Evolutionary conservation across 2,113 vertebrate genomes (phyloP).

Genomic region (Terrapene triunguis): DNA sequence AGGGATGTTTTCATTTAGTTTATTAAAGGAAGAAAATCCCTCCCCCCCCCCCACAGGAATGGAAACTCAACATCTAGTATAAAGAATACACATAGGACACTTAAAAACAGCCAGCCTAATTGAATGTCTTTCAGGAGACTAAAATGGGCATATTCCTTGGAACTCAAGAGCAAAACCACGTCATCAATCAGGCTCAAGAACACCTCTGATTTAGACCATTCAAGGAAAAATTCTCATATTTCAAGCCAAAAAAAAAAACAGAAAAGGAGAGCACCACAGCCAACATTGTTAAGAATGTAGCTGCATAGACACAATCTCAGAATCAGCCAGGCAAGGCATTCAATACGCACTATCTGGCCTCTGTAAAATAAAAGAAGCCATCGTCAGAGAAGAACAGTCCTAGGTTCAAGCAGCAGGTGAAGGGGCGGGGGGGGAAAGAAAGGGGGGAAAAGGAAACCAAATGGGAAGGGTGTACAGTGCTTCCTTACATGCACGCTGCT

Average conservation of each 20-base stretch:
- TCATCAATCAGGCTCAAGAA: slow-evolving; percentile 61
- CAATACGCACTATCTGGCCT: background rate
- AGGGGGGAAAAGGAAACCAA: background rate
- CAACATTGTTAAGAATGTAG: background rate
- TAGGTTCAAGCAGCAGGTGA: background rate
- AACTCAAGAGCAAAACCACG: slow-evolving; percentile 29
- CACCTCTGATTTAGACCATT: background rate
- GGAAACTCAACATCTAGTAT: background rate
- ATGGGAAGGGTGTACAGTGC: fast-evolving
- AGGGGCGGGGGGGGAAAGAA: no score
- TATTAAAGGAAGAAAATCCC: background rate
- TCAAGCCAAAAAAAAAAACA: background rate
- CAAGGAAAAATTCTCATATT: background rate
- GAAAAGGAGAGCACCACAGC: background rate
- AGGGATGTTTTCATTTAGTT: slow-evolving; percentile 70
- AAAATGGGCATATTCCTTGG: slow-evolving; percentile 40
- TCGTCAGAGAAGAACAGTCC: background rate
- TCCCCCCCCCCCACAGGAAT: background rate
- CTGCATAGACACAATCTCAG: background rate
- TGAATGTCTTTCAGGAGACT: slow-evolving; percentile 24
- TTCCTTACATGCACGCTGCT: background rate
- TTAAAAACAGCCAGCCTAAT: slow-evolving; percentile 54
- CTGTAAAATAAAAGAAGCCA: background rate
- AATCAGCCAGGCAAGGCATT: background rate
- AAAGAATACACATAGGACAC: background rate